Conservation (phyloP, 1,140 invertebrate genomes). For the Tetragnatha versicolor region DNA sequence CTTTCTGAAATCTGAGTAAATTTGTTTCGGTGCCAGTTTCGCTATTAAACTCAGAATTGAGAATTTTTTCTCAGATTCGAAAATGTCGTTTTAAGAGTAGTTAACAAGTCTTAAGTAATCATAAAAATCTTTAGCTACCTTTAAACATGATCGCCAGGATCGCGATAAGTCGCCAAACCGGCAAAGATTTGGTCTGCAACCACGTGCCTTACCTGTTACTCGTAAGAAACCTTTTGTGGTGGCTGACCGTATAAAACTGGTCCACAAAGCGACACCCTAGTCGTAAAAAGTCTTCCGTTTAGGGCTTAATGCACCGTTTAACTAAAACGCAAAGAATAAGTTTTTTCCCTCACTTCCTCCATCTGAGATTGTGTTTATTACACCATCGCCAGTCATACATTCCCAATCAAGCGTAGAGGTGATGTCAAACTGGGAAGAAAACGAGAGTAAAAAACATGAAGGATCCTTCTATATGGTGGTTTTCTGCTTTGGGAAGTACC, state of each 20-base stretch:
- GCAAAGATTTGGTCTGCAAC: not conserved
- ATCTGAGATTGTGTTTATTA: constrained; percentile 44
- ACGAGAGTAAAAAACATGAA: constrained; percentile 30
- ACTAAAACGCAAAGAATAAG: constrained; percentile 39
- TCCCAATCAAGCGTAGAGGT: constrained; percentile 50
- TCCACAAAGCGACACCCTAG: constrained; percentile 43
- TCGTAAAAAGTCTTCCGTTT: constrained; percentile 50
- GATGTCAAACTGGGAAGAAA: constrained; percentile 26
- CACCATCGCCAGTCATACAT: constrained; percentile 37
- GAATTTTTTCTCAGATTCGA: too few species aligned
- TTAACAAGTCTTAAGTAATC: too few species aligned
- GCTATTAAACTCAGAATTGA: not conserved
- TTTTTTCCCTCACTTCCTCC: constrained; percentile 26
- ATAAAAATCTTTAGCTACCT: not conserved
- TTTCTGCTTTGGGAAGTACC: constrained; percentile 1
- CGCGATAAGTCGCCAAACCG: constrained; percentile 14
- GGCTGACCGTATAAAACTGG: constrained; percentile 50
- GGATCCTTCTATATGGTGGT: constrained; percentile 17
- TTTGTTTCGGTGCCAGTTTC: not conserved
- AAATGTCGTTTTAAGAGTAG: too few species aligned
- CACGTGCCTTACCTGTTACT: constrained; percentile 50
- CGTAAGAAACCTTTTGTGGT: constrained; percentile 40
- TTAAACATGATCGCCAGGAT: not conserved
- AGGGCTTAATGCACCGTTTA: constrained; percentile 46
- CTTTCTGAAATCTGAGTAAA: too few species aligned